Conservation (phyloP, 2,888 invertebrate genomes). For the Hybos culiciformis region DNA sequence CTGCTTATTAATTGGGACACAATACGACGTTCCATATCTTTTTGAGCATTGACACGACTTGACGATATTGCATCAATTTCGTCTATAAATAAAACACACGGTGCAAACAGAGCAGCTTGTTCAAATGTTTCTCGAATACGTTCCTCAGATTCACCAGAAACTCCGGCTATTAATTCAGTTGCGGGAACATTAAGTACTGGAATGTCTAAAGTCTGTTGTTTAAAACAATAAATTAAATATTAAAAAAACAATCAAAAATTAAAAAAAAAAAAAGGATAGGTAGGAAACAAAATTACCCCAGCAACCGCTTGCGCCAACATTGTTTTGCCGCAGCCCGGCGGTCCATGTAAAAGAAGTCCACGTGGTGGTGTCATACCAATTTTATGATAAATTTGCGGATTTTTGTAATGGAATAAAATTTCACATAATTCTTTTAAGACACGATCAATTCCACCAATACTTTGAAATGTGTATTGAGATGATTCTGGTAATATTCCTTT, state of each 20-base stretch:
- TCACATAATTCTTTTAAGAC: slow-evolving; percentile 57
- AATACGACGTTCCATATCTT: slow-evolving; percentile 92
- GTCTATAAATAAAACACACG: slow-evolving; percentile 85
- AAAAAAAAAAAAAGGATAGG: neutral
- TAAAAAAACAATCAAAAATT: neutral
- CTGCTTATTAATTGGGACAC: slow-evolving; percentile 84
- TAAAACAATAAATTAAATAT: neutral
- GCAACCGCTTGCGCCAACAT: slow-evolving; percentile 69
- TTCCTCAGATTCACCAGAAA: slow-evolving; percentile 93
- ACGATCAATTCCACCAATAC: slow-evolving; percentile 70
- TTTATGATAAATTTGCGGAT: slow-evolving; percentile 75
- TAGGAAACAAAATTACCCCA: slow-evolving; percentile 42
- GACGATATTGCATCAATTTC: slow-evolving; percentile 95
- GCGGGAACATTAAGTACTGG: slow-evolving; percentile 79
- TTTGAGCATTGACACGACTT: slow-evolving; percentile 75
- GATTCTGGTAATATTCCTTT: slow-evolving; percentile 21
- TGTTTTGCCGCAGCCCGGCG: slow-evolving; percentile 90
- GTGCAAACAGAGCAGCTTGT: slow-evolving; percentile 63
- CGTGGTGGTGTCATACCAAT: slow-evolving; percentile 78
- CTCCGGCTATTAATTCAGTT: slow-evolving; percentile 84
- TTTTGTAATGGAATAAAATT: slow-evolving; percentile 70
- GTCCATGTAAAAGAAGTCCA: slow-evolving; percentile 87
- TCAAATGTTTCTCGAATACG: slow-evolving; percentile 84
- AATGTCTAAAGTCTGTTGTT: slow-evolving; percentile 46
- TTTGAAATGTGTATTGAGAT: slow-evolving; percentile 24